Evolutionary conservation across 2,888 invertebrate species (phyloP).

Genomic region (Alcis repandata): DNA sequence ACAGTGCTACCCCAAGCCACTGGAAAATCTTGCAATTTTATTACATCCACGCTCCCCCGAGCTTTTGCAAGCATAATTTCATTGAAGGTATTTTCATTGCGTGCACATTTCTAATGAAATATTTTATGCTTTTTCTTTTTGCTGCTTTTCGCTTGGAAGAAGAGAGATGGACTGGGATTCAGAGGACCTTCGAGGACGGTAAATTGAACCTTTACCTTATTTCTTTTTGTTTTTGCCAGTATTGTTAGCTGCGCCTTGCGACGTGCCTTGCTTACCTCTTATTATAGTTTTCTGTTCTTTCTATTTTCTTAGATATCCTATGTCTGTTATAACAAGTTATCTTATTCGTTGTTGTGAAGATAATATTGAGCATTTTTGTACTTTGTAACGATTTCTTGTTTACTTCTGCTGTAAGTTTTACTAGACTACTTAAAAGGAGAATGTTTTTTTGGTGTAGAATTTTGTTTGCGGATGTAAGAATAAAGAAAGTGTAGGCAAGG

Average conservation of each 20-base stretch:
- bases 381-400: too few relatives aligned
- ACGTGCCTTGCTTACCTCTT: not conserved
- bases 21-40: slow-evolving; percentile 24
- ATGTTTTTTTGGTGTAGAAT: too few relatives aligned
- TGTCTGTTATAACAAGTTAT: too few relatives aligned
- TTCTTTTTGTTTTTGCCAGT: slow-evolving; percentile 24
- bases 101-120: slow-evolving; percentile 24
- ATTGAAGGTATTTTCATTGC: slow-evolving; percentile 29
- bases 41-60: slow-evolving; percentile 1
- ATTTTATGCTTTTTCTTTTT: slow-evolving; percentile 32
- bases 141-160: slow-evolving; percentile 40
- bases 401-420: too few relatives aligned
- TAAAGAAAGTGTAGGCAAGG: too few relatives aligned
- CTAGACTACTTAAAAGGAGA: too few relatives aligned
- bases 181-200: slow-evolving; percentile 37
- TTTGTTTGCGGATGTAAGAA: too few relatives aligned
- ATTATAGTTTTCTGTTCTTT: not conserved
- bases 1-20: slow-evolving; percentile 22
- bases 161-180: slow-evolving; percentile 38
- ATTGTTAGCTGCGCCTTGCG: not conserved
- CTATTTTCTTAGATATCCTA: too few relatives aligned
- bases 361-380: too few relatives aligned
- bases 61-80: slow-evolving; percentile 18
- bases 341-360: too few relatives aligned
- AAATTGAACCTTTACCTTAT: slow-evolving; percentile 31